Evolutionary conservation across 2,888 invertebrate species (phyloP).

Genomic region (Coenonympha glycerion): DNA sequence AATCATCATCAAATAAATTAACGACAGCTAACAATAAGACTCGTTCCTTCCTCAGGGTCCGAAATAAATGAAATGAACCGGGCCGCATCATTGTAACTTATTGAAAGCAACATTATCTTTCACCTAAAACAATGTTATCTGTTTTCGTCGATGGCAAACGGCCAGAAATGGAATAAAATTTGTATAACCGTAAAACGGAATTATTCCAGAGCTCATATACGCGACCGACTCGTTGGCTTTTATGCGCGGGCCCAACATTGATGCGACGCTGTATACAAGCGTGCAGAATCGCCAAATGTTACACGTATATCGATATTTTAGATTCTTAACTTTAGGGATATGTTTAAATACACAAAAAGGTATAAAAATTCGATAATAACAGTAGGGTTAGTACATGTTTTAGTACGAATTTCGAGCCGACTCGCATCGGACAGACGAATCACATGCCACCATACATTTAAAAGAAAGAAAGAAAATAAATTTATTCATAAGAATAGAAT

Average conservation of each 20-base stretch:
- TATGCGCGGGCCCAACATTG: slow-evolving; percentile 50
- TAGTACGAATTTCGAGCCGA: too few species aligned
- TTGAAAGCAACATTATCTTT: slow-evolving; percentile 2
- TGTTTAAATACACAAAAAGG: too few species aligned
- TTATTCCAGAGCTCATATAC: slow-evolving; percentile 51
- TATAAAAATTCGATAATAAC: too few species aligned
- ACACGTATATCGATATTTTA: neutral
- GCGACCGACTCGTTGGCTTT: slow-evolving; percentile 53
- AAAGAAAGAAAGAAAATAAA: too few species aligned
- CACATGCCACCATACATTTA: too few species aligned
- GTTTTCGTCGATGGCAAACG: slow-evolving; percentile 19
- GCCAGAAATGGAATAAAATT: slow-evolving; percentile 33
- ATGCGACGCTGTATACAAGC: slow-evolving; percentile 34
- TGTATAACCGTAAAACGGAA: slow-evolving; percentile 62
- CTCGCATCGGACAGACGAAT: too few species aligned
- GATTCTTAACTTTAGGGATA: too few species aligned
- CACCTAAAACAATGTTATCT: slow-evolving; percentile 19
- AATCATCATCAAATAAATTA: too few species aligned
- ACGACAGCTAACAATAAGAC: too few species aligned
- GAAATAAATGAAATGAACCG: neutral
- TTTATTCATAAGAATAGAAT: too few species aligned
- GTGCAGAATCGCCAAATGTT: slow-evolving; percentile 8
- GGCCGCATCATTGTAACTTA: slow-evolving; percentile 1
- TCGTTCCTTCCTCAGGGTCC: too few species aligned
- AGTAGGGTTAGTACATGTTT: too few species aligned